These are phyloP conservation scores for Chunga burmeisteri DNA, from an alignment of 2,113 vertebrate species.

Conservation along the genomic window DNA sequence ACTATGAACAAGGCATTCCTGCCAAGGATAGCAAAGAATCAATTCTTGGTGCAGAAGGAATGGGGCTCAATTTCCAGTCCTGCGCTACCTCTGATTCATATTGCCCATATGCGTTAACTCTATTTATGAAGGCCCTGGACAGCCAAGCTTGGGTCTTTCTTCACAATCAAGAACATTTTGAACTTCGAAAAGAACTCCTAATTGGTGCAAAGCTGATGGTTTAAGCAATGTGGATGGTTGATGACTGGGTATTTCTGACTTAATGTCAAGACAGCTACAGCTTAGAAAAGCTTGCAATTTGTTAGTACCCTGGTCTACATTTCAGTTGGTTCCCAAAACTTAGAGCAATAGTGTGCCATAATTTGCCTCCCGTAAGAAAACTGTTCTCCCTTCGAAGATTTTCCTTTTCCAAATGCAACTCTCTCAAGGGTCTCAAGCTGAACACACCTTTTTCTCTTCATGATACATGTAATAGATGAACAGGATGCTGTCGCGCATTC, in stretches of 20 bases:
- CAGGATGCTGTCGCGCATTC: conserved; percentile 91
- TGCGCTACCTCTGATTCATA: neutral
- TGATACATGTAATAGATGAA: conserved; percentile 93
- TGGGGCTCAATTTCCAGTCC: neutral
- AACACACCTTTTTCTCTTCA: conserved; percentile 91
- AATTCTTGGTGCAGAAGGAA: neutral
- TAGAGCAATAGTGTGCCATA: neutral
- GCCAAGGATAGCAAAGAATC: neutral
- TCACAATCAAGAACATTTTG: neutral
- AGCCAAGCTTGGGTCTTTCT: neutral
- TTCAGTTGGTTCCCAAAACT: neutral
- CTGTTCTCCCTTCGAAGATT: neutral
- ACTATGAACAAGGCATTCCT: neutral
- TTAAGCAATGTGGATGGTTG: neutral
- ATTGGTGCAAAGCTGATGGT: neutral
- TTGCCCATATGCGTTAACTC: neutral
- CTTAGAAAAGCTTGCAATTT: neutral
- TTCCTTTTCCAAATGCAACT: neutral
- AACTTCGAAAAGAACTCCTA: neutral
- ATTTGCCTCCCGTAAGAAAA: neutral
- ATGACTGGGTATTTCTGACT: neutral
- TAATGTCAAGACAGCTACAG: neutral
- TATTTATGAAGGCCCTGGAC: neutral
- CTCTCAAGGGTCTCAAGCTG: neutral
- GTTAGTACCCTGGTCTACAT: neutral